phyloP scores from a whole-genome alignment of 2,888 invertebrate genomes.

The Onchidella celtica region DNA sequence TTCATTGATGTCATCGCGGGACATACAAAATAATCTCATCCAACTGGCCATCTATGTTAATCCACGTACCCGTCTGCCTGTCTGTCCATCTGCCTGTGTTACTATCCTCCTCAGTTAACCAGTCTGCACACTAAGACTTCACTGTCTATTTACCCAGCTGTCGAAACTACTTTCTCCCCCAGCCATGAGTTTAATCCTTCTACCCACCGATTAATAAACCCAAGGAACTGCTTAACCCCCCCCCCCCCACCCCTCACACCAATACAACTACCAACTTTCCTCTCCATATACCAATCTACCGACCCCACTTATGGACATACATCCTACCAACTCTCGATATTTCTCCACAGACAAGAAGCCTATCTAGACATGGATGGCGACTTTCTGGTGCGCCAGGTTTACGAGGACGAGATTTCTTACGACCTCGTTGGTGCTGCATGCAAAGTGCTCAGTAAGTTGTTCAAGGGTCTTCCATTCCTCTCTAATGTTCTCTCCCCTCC shows the following conservation, averaged over 20 bases:
- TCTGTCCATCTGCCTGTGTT: not conserved
- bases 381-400: constrained; percentile 95
- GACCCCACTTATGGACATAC: not conserved
- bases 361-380: constrained; percentile 97
- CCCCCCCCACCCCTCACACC: not conserved
- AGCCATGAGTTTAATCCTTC: too few species aligned
- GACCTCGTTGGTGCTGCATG: constrained; percentile 95
- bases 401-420: constrained; percentile 97
- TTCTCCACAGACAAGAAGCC: constrained; percentile 89
- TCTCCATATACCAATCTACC: not conserved
- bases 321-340: not conserved
- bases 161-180: too few species aligned
- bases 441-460: constrained; percentile 90
- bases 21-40: too few species aligned
- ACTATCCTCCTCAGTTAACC: not conserved
- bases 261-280: not conserved
- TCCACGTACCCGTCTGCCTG: not conserved
- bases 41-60: too few species aligned
- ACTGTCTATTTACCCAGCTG: too few species aligned
- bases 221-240: not conserved
- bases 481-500: not conserved
- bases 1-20: too few species aligned
- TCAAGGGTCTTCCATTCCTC: not conserved
- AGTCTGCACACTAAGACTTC: not conserved
- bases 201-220: not conserved